Percentiles rank a stretch among this genome's conserved stretches.
These are phyloP conservation scores for Papilio elwesi DNA, from an alignment of 2,888 invertebrate species.

Conservation along the genomic window DNA sequence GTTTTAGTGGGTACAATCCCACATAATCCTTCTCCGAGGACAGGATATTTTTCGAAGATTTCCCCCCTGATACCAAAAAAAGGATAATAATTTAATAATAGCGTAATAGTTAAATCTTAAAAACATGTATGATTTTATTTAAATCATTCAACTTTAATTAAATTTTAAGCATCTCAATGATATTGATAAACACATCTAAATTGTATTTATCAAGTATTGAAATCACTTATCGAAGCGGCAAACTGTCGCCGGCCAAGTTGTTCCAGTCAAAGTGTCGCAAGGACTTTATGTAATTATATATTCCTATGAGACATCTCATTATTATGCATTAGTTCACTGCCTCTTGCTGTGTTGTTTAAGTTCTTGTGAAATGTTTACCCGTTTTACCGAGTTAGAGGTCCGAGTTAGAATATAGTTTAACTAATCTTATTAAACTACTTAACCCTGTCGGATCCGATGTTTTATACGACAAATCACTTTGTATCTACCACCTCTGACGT, in stretches of 20 bases:
- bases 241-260: background rate
- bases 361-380: constrained; percentile 1
- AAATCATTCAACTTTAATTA: background rate
- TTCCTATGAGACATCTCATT: constrained; percentile 18
- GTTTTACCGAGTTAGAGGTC: background rate
- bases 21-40: no score
- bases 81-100: no score
- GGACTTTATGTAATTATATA: constrained; percentile 3
- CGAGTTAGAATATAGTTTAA: background rate
- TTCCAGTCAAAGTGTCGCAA: constrained; percentile 8
- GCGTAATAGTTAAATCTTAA: no score
- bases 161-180: background rate
- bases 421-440: background rate
- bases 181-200: background rate
- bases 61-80: no score
- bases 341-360: background rate
- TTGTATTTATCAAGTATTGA: no score
- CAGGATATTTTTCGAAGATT: no score
- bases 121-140: background rate
- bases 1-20: no score
- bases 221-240: no score
- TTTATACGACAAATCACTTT: background rate
- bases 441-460: background rate
- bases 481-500: no score
- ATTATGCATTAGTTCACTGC: constrained; percentile 16